Conservation (phyloP, 2,113 vertebrate genomes). For the Tetrao urogallus region DNA sequence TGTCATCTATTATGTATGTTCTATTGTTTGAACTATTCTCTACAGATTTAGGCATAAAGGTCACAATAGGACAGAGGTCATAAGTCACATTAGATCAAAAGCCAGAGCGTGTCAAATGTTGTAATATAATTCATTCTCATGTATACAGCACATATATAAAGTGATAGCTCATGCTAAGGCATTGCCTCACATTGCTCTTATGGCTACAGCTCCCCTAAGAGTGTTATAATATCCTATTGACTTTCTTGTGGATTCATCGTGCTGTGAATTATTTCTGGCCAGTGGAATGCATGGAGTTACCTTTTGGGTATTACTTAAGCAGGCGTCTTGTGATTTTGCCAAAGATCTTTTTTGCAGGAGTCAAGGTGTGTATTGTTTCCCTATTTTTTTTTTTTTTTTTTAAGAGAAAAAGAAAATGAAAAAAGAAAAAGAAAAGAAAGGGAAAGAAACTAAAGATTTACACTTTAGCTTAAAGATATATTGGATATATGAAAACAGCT, state of each 20-base stretch:
- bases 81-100: conserved; percentile 63
- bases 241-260: conserved; percentile 70
- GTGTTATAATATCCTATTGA: conserved; percentile 65
- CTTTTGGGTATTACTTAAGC: conserved; percentile 74
- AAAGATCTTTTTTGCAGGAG: conserved; percentile 75
- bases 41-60: conserved; percentile 40
- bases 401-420: background rate
- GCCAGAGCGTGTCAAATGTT: conserved; percentile 20
- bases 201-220: conserved; percentile 73
- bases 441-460: conserved; percentile 51
- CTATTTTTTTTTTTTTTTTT: background rate
- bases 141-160: conserved; percentile 44
- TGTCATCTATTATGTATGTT: conserved; percentile 21
- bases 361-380: conserved; percentile 77
- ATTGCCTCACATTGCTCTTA: conserved; percentile 57
- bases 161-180: conserved; percentile 55
- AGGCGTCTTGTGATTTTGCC: conserved; percentile 74
- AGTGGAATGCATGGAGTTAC: conserved; percentile 70
- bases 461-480: conserved; percentile 54
- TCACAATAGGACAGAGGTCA: conserved; percentile 57
- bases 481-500: conserved; percentile 33
- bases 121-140: conserved; percentile 56
- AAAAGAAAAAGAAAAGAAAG: background rate
- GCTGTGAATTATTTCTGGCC: conserved; percentile 76
- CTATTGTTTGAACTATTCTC: conserved; percentile 59